phyloP scores from a whole-genome alignment of 2,797 vertebrate species.

The Aselliscus stoliczkanus region DNA sequence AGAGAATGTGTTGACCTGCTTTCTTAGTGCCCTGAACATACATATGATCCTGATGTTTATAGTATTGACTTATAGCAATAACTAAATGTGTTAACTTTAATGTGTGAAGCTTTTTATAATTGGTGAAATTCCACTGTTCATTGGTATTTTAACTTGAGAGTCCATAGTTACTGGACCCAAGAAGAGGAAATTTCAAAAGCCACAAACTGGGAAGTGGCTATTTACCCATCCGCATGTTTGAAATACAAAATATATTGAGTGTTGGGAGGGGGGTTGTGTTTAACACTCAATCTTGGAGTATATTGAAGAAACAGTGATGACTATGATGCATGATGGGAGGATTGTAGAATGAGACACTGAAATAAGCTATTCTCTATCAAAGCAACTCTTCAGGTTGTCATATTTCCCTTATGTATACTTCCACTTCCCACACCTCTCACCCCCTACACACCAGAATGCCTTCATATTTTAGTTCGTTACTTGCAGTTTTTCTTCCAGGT shows the following conservation, averaged over 20 bases:
- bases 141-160: conserved; percentile 30
- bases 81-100: conserved; percentile 7
- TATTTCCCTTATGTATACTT: not conserved
- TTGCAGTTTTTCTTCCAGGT: not conserved
- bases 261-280: not conserved
- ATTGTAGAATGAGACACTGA: not conserved
- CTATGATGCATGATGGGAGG: not conserved
- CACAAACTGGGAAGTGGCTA: not conserved
- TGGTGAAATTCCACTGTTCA: conserved; percentile 25
- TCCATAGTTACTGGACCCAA: not conserved
- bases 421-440: not conserved
- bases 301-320: not conserved
- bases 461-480: conserved; percentile 9
- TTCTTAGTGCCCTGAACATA: not conserved
- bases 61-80: not conserved
- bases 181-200: not conserved
- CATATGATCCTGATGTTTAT: not conserved
- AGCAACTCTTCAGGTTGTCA: not conserved
- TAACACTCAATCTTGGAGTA: not conserved
- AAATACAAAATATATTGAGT: not conserved
- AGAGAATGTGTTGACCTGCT: conserved; percentile 1
- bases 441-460: not conserved
- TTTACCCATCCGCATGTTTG: not conserved
- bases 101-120: conserved; percentile 21
- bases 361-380: not conserved